Conservation (phyloP, 2,888 invertebrate species). For the Ashinkailepas kermadecensis region DNA sequence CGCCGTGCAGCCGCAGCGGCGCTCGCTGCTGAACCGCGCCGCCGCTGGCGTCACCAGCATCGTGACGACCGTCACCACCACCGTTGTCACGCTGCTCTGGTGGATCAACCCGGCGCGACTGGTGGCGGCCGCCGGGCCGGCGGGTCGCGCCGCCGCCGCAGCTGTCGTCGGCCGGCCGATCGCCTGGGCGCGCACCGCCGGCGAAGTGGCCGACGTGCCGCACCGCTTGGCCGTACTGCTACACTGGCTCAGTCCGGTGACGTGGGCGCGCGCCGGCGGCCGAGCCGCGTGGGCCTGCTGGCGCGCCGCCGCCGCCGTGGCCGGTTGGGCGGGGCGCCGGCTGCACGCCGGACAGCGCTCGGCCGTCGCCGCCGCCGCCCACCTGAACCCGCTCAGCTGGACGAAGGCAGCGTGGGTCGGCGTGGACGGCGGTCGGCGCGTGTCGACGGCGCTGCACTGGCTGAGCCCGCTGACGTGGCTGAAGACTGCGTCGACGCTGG, state of each 20-base stretch:
- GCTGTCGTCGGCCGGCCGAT: neutral
- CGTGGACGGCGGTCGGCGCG: neutral
- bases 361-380: neutral
- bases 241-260: neutral
- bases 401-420: no score
- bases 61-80: neutral
- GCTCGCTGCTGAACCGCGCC: neutral
- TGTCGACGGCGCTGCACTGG: neutral
- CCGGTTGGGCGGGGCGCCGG: neutral
- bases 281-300: neutral
- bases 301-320: neutral
- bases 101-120: neutral
- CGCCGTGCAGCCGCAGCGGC: neutral
- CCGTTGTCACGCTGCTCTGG: neutral
- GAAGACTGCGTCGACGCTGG: neutral
- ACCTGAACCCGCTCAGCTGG: neutral
- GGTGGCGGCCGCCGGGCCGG: neutral
- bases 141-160: neutral
- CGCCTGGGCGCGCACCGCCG: neutral
- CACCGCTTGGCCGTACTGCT: neutral
- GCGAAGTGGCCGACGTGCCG: neutral
- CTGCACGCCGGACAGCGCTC: neutral
- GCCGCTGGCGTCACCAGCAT: neutral
- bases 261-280: neutral
- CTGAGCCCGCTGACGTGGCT: neutral